Conservation (phyloP, 2,888 invertebrate species). For the Flexamia atlantica region DNA sequence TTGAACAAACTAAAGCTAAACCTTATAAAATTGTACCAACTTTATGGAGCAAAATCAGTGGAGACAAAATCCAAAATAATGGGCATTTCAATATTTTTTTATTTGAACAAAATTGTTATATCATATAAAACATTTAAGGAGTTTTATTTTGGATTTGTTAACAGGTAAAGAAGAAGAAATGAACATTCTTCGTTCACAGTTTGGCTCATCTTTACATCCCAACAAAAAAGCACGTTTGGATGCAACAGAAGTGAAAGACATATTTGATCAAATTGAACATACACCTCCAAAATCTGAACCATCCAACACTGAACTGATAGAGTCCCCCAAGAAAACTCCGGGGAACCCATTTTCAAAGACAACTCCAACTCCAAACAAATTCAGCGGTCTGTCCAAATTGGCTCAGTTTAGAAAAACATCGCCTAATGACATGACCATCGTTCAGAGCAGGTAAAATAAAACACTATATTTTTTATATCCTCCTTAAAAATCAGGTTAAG, state of each 20-base stretch:
- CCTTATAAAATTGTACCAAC: too few species aligned
- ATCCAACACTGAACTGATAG: background rate
- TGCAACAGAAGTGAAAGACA: constrained; percentile 2
- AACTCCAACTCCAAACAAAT: constrained; percentile 45
- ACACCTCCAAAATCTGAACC: constrained; percentile 32
- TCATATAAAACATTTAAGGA: too few species aligned
- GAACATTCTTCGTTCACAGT: constrained; percentile 58
- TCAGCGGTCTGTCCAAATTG: constrained; percentile 57
- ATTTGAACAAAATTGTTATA: too few species aligned
- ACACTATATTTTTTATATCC: background rate
- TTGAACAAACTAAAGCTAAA: too few species aligned
- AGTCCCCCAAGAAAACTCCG: constrained; percentile 22
- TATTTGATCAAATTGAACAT: constrained; percentile 29
- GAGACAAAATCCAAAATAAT: too few species aligned
- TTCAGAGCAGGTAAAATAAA: constrained; percentile 63
- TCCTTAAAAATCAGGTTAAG: too few species aligned
- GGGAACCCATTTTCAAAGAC: constrained; percentile 48
- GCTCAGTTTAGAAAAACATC: constrained; percentile 63
- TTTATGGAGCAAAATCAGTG: too few species aligned
- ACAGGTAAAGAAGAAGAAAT: constrained; percentile 60
- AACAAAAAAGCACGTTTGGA: constrained; percentile 46
- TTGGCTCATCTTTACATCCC: constrained; percentile 38
- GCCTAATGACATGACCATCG: constrained; percentile 54
- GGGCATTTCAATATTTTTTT: too few species aligned
- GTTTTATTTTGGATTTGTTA: constrained; percentile 2